These are phyloP conservation scores for Cydia splendana DNA, from an alignment of 1,140 invertebrate genomes.

Conservation along the genomic window DNA sequence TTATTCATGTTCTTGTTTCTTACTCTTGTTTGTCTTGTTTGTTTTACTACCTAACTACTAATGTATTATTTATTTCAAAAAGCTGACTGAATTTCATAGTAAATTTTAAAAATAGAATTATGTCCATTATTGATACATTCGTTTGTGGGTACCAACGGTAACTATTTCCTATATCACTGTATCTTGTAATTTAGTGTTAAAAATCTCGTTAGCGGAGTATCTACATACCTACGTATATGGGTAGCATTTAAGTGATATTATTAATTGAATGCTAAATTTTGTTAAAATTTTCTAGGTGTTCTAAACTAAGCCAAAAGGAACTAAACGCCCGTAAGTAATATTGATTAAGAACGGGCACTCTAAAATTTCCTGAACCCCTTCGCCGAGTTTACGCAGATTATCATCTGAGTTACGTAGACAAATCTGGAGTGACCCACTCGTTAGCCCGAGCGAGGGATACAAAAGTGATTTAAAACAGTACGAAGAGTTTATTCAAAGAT, in stretches of 20 bases:
- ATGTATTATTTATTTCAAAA: too few relatives aligned
- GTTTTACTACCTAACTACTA: too few relatives aligned
- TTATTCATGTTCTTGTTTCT: conserved; percentile 21
- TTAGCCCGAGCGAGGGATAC: conserved; percentile 31
- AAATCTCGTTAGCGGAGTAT: too few relatives aligned
- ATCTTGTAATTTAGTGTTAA: too few relatives aligned
- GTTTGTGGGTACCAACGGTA: too few relatives aligned
- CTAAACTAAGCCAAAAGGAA: background rate
- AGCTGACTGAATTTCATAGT: too few relatives aligned
- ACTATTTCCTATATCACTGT: too few relatives aligned
- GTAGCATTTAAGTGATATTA: background rate
- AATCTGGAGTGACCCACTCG: conserved; percentile 54
- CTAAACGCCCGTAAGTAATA: conserved; percentile 10
- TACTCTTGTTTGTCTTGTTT: background rate
- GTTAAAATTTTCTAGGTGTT: background rate
- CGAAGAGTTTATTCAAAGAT: background rate
- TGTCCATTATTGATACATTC: too few relatives aligned
- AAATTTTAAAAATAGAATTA: too few relatives aligned
- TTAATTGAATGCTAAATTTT: background rate
- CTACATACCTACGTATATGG: too few relatives aligned
- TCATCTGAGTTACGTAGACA: conserved; percentile 43
- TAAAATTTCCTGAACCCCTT: conserved; percentile 24
- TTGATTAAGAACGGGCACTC: conserved; percentile 22
- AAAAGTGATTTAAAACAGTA: background rate
- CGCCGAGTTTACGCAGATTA: conserved; percentile 32